Evolutionary conservation across 2,113 vertebrate species (phyloP), one percentile per base, ranked within the genome.

Genomic region (Hydrolagus affinis): DNA sequence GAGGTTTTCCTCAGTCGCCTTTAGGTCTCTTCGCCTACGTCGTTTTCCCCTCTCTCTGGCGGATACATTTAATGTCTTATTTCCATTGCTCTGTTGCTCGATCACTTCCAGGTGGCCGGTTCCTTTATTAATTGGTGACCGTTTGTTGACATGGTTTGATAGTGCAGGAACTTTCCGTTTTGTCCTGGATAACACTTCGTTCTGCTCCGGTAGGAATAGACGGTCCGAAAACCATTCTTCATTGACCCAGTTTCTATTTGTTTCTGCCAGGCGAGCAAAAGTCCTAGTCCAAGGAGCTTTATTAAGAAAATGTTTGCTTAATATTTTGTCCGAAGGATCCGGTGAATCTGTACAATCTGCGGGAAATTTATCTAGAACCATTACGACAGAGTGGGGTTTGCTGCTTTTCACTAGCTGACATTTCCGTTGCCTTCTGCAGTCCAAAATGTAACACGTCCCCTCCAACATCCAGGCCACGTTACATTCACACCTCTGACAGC

Each of bases 401-500:
- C 88, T 88, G 86, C 90, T 92, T 88, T 70, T 90, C 86, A 86
- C 73, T 25, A 87, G 85, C 83, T 28, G 87, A 86, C 94, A 95
- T 8, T 0, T 71, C 57, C 87, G 89, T 86, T 91, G 89, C 68
- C 80, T 0, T 0, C 87, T 89, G 89, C 94, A 95, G 88, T 92
- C 89, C 85, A 93, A 91, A 83, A 92, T 91, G 88, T 94, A 89
- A 86, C 94, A 95, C 72, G 88, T 88, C 11, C 89, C 91, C 85
- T 89, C 90, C 87, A 92, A 86, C 87, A 94, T 91, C 94, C 94
- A 95, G 86, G 94, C 91, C 72, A 88, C 92, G 88, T 92, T 90
- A 85, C 94, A 95, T 44, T 88, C 70, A 74, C 90, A 87, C 77
- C 66, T 89, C 88, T 86, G 92, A 89, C 94, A 95, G 89, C 94